Percentiles rank a stretch among this genome's conserved stretches.
Conservation (phyloP, 2,113 vertebrate genomes). For the Pagrus major region DNA sequence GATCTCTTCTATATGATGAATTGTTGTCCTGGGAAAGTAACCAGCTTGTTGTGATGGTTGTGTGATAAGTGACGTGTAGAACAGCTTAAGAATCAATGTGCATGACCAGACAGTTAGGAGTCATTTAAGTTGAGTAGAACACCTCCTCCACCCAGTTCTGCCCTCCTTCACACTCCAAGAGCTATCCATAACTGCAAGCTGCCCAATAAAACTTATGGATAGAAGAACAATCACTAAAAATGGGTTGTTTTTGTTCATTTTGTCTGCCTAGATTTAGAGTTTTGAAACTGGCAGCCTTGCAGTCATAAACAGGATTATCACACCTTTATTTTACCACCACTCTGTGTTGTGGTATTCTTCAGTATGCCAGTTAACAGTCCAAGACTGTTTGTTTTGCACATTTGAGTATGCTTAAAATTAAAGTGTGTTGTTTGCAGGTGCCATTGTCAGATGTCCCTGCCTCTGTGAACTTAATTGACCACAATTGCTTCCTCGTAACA, state of each 20-base stretch:
- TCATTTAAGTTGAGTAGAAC: background rate
- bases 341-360: background rate
- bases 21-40: background rate
- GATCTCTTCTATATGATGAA: background rate
- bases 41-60: background rate
- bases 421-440: slow-evolving; percentile 25
- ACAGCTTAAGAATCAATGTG: background rate
- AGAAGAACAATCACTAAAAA: background rate
- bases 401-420: slow-evolving; percentile 19
- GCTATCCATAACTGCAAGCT: slow-evolving; percentile 3
- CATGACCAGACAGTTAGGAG: background rate
- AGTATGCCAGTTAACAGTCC: background rate
- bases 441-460: background rate
- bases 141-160: background rate
- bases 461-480: slow-evolving; percentile 34
- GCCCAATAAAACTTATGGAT: background rate
- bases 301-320: background rate
- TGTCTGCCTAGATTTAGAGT: background rate
- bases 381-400: slow-evolving; percentile 22
- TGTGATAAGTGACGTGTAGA: background rate
- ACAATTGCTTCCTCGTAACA: slow-evolving; percentile 28
- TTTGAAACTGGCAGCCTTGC: background rate
- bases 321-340: background rate
- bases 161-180: slow-evolving; percentile 7
- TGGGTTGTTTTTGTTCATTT: background rate